Evolutionary conservation across 2,888 invertebrate genomes (phyloP).

Genomic region (Amphipyra tragopoginis): DNA sequence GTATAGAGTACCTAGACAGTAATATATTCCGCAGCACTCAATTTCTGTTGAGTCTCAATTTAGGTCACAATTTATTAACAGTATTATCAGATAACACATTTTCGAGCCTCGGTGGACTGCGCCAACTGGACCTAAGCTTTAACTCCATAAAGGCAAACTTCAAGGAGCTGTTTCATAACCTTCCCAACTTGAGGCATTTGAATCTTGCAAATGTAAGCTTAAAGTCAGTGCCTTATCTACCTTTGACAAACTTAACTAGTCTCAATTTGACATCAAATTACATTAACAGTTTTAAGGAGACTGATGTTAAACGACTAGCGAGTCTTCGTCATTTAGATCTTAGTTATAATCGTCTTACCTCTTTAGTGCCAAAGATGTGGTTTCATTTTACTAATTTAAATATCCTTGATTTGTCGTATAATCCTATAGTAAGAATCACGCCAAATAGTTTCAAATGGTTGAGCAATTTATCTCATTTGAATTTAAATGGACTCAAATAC

Average conservation of each 20-base stretch:
- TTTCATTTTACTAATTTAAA: constrained; percentile 93
- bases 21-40: constrained; percentile 96
- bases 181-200: constrained; percentile 94
- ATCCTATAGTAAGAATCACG: constrained; percentile 94
- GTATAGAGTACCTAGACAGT: constrained; percentile 95
- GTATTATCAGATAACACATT: constrained; percentile 97
- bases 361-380: constrained; percentile 94
- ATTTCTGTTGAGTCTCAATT: constrained; percentile 93
- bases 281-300: constrained; percentile 92
- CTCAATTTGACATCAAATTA: constrained; percentile 95
- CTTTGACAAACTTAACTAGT: constrained; percentile 93
- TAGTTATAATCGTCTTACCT: constrained; percentile 93
- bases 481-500: constrained; percentile 93
- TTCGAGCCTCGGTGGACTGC: constrained; percentile 93
- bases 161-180: constrained; percentile 96
- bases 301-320: constrained; percentile 92
- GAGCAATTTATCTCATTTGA: constrained; percentile 93
- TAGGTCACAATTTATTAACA: constrained; percentile 95
- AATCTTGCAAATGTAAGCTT: constrained; percentile 94
- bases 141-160: constrained; percentile 96
- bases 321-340: constrained; percentile 93
- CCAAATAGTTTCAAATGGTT: constrained; percentile 93
- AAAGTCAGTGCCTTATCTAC: constrained; percentile 93
- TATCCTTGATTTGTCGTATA: constrained; percentile 94
- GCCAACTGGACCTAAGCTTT: constrained; percentile 94